Evolutionary conservation across 92 coral and sea anemone species (phyloP), one percentile per base, ranked within the genome.

Genomic region (Epizoanthus fatuus): DNA sequence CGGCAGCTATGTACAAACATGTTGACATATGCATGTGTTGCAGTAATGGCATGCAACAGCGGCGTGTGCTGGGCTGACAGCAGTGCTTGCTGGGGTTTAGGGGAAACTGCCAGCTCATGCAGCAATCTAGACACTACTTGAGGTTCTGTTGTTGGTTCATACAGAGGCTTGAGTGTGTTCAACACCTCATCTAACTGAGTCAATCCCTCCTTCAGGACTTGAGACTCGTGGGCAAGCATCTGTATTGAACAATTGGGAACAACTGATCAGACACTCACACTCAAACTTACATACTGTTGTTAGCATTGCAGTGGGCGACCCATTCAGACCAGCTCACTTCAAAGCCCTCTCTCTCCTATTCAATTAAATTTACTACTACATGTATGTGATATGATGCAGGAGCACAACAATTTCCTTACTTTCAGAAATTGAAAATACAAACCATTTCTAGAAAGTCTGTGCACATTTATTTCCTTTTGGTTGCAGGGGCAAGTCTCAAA

Each of bases 161-260:
- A 88, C 14, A 85, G 68, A 14, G 97, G 93, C 40, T 90, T 89
- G 15, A 97, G 91, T 64, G 80, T 83, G 45, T 86, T 86, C 22
- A 97, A 80, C 25, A 86, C 93, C 40, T 91, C 94, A 38, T 86
- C 91, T 60, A 97, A 88, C 44, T 93, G 90, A n/a, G 89, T 68
- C 29, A 91, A 80, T 19, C 99, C 99, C 86, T 95, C 97, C 69
- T 90, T 95, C 10, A 97, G 75, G n/a, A 97, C 96, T 62, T 93
- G 99, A 22, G 96, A 89, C 70, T 97, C 99, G 45, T 93, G 99
- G 67, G 98, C 93, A 25, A 97, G 92, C 94, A 94, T 92, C 98
- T 94, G 69, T 29, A 32, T 32, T 4, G 72, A 45, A 49, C 53
- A 49, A 49, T 47, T 49, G 53, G 13, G 53, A 49, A 49, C 11